Evolutionary conservation across 2,888 invertebrate genomes (phyloP).

Genomic region (Leucania comma): DNA sequence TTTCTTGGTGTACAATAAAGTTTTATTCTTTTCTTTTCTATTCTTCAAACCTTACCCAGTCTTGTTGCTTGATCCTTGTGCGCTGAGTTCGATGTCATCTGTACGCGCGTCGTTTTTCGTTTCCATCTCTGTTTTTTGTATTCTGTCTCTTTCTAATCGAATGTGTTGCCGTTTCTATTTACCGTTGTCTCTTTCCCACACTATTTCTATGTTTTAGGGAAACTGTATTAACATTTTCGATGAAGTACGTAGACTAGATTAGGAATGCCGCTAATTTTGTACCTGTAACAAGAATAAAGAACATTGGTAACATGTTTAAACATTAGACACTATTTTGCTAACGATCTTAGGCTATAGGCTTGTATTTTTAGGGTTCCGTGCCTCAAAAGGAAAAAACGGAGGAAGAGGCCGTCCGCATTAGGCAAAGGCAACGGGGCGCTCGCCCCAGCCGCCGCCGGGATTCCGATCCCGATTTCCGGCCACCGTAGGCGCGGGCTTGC

Average conservation of each 20-base stretch:
- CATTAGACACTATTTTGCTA: too few relatives aligned
- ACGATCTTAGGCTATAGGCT: too few relatives aligned
- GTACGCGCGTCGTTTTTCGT: slow-evolving; percentile 80
- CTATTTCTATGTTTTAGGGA: slow-evolving; percentile 71
- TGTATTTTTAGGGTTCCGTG: too few relatives aligned
- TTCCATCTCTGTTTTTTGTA: slow-evolving; percentile 78
- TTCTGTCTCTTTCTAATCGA: slow-evolving; percentile 63
- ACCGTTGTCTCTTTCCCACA: slow-evolving; percentile 62
- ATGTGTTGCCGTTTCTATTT: slow-evolving; percentile 57
- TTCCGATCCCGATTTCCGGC: too few relatives aligned
- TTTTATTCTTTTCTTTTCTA: too few relatives aligned
- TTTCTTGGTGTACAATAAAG: too few relatives aligned
- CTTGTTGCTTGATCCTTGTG: slow-evolving; percentile 84
- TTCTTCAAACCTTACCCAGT: slow-evolving; percentile 82
- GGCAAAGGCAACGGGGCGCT: too few relatives aligned
- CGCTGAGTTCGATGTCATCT: slow-evolving; percentile 87
- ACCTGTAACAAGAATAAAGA: slow-evolving; percentile 76
- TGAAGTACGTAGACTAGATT: slow-evolving; percentile 80
- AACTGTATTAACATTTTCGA: slow-evolving; percentile 86
- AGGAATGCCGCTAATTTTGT: slow-evolving; percentile 70
- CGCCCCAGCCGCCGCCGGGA: too few relatives aligned
- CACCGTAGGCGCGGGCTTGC: too few relatives aligned
- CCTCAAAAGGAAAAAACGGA: too few relatives aligned
- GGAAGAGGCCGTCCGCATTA: too few relatives aligned
- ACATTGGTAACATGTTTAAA: neutral